Evolutionary conservation across 2,888 invertebrate genomes (phyloP).

Genomic region (Sericinus montela): DNA sequence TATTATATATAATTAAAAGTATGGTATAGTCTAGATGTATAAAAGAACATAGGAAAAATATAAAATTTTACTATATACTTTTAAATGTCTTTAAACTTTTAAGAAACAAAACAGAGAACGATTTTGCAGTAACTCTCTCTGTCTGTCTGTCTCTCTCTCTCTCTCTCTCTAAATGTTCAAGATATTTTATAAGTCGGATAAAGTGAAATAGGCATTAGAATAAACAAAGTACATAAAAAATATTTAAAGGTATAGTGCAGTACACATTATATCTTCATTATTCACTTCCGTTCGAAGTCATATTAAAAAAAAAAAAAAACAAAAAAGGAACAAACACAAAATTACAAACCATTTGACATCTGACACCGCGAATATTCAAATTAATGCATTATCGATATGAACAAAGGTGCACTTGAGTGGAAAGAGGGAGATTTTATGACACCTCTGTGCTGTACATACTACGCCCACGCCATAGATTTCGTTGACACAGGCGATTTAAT

Average conservation of each 20-base stretch:
- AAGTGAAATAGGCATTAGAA: too few species aligned
- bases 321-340: conserved; percentile 61
- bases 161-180: too few species aligned
- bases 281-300: conserved; percentile 52
- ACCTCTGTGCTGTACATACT: conserved; percentile 40
- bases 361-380: conserved; percentile 80
- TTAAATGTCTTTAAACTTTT: too few species aligned
- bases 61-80: too few species aligned
- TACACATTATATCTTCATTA: conserved; percentile 24
- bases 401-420: conserved; percentile 66
- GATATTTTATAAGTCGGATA: too few species aligned
- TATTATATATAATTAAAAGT: too few species aligned
- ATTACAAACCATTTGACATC: conserved; percentile 78
- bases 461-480: conserved; percentile 28
- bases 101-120: too few species aligned
- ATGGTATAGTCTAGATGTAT: too few species aligned
- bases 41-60: too few species aligned
- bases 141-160: too few species aligned
- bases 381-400: conserved; percentile 76
- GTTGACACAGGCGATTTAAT: conserved; percentile 35
- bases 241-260: background rate
- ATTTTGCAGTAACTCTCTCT: too few species aligned
- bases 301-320: conserved; percentile 47
- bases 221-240: too few species aligned
- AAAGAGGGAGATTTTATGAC: conserved; percentile 60